Conservation (phyloP, 2,888 invertebrate genomes). For the Lithosia quadra region DNA sequence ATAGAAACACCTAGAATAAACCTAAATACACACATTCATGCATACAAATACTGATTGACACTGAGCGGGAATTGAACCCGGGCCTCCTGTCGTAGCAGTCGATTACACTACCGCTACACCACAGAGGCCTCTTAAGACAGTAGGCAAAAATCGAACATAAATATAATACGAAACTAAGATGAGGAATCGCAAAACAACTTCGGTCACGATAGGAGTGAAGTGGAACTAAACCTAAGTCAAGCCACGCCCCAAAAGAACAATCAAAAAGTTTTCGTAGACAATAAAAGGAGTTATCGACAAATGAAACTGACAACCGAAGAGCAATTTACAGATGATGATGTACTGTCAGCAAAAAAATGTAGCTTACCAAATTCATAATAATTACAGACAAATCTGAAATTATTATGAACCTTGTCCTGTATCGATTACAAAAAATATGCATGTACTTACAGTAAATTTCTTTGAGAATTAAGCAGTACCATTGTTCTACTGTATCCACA, state of each 20-base stretch:
- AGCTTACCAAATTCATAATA: background rate
- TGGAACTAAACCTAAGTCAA: constrained; percentile 3
- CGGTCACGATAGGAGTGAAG: background rate
- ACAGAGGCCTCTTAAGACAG: background rate
- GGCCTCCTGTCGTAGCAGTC: too few relatives aligned
- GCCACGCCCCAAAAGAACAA: constrained; percentile 28
- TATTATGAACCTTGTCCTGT: too few relatives aligned
- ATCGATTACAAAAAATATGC: too few relatives aligned
- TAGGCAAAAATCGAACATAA: background rate
- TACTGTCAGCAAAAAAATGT: background rate
- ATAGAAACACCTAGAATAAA: too few relatives aligned
- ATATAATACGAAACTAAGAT: background rate
- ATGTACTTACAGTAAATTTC: too few relatives aligned
- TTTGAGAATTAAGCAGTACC: too few relatives aligned
- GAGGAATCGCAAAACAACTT: background rate
- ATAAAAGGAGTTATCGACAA: constrained; percentile 4
- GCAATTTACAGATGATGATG: background rate
- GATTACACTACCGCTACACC: too few relatives aligned
- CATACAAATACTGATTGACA: too few relatives aligned
- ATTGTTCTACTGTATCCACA: too few relatives aligned
- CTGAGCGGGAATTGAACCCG: too few relatives aligned
- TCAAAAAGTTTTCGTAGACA: constrained; percentile 49
- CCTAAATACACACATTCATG: too few relatives aligned
- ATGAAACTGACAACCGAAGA: background rate
- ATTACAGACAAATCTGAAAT: background rate